Evolutionary conservation across 1,140 invertebrate genomes (phyloP), one percentile per base, ranked within the genome.

Genomic region (Neodiprion pinetum): DNA sequence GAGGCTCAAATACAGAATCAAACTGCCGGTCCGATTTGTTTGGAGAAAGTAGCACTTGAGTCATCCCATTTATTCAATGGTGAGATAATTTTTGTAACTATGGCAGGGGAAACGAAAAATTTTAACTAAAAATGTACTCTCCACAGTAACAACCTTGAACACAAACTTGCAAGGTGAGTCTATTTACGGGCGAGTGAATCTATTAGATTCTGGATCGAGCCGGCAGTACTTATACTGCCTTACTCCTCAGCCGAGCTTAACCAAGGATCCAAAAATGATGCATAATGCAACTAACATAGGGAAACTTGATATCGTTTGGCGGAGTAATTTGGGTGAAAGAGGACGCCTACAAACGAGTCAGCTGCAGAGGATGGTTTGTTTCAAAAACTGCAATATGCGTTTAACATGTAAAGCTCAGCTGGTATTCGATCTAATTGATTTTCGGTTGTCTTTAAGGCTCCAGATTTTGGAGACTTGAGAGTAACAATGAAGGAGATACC

Each of bases 1-100:
- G 98, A 99, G 90, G 97, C 97, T 8, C 96, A 98, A 89, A 96
- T 99, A 74, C 96, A 98, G 88, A 99, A 99, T 88, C 95, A 97
- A 67, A 98, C 97, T 67, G 91, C 93, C 70, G 92, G 93, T 2
- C 94, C 96, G 23, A 97, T 99, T 81, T 96, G 94, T 82, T 91
- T 98, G 79, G 97, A 98, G 88, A 96, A 95, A 90, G 96, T 99
- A 7, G 92, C 93, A 50, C 89, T 99, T 69, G 97, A 99, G 88
- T 95, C 97, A 40, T 97, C 97, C 2, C 91, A 94, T 75, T 92
- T 95, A 80, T 99, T 98, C 89, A 92, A 91, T 79, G 93, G 92
- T 92, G 87, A 81, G 77, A 61, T 71, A 67, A 14, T 72, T 75
- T 48, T 72, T 67, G 72, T 68, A 61, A 74, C 48, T 73, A 7